These are phyloP conservation scores for Fulmarus glacialis DNA, from an alignment of 2,113 vertebrate genomes.

Conservation along the genomic window DNA sequence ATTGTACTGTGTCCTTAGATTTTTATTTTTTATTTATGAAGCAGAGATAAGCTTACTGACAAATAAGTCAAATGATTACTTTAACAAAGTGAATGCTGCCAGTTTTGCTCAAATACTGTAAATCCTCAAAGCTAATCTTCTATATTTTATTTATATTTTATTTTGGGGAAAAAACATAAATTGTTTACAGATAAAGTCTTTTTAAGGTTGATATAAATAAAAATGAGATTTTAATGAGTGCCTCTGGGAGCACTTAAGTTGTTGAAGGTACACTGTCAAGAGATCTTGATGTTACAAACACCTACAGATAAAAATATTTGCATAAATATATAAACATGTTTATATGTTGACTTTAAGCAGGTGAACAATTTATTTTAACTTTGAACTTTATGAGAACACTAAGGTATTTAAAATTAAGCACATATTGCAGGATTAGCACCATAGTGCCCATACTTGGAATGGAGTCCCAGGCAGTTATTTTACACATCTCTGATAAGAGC, in stretches of 20 bases:
- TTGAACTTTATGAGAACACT: background rate
- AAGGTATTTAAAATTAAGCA: background rate
- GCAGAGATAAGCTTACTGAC: background rate
- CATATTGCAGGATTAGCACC: background rate
- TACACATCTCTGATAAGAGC: background rate
- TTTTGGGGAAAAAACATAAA: background rate
- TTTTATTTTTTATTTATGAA: constrained; percentile 3
- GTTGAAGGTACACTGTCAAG: background rate
- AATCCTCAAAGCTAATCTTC: background rate
- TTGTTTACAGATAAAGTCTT: background rate
- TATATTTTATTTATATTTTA: background rate
- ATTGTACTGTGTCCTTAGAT: background rate
- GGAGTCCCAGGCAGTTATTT: background rate
- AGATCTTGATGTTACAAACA: background rate
- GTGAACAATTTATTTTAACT: background rate
- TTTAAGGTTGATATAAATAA: background rate
- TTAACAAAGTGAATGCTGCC: background rate
- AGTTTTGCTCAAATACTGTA: background rate
- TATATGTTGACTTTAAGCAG: background rate
- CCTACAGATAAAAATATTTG: background rate
- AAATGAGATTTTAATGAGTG: background rate
- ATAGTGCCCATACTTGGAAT: background rate
- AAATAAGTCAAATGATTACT: background rate
- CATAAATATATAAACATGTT: background rate
- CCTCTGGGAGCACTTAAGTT: background rate